Evolutionary conservation across 1,140 invertebrate species (phyloP), one percentile per base, ranked within the genome.

Genomic region (Asbolus verrucosus): DNA sequence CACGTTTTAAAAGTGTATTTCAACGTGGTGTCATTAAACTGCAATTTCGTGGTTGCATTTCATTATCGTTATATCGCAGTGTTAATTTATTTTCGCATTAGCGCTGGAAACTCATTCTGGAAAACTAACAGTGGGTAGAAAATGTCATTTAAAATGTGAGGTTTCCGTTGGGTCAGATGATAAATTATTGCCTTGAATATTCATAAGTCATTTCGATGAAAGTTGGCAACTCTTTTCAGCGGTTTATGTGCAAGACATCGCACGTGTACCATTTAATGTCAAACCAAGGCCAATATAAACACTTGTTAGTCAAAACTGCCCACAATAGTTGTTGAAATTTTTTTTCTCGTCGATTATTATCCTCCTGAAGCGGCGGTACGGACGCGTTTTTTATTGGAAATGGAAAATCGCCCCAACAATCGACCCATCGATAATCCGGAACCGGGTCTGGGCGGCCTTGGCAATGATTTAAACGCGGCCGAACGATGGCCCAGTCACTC

Each of bases 401-500:
- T n/a, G n/a, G n/a, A n/a, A n/a, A 27, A 4, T 27, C 24, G 3
- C 24, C 24, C 24, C 24, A 27, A 4, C 8, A 8, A 27, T 27
- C 24, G 24, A 8, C 24, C n/a, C n/a, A n/a, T 27, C 24, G 24
- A 3, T 4, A 8, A 8, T 8, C 46, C 46, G 46, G 46, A 54
- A 54, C 21, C 46, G 21, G 2, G 33, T 36, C 9, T 54, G 3
- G 46, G 11, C 14, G 46, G 19, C 46, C 46, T 54, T 54, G 46
- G 46, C 46, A 54, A 54, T 54, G 46, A 54, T 19, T 50, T 24
- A 27, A 24, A 24, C 14, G 46, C 46, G 46, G 3, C 18, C 43
- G 43, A 5, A 18, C 18, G 43, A 50, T 50, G 43, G 46, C 46
- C 46, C 19, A 54, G 46, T 54, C 46, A 54, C 21, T 54, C 46